Evolutionary conservation across 2,113 vertebrate genomes (phyloP), one percentile per base, ranked within the genome.

Genomic region (Micromys minutus): DNA sequence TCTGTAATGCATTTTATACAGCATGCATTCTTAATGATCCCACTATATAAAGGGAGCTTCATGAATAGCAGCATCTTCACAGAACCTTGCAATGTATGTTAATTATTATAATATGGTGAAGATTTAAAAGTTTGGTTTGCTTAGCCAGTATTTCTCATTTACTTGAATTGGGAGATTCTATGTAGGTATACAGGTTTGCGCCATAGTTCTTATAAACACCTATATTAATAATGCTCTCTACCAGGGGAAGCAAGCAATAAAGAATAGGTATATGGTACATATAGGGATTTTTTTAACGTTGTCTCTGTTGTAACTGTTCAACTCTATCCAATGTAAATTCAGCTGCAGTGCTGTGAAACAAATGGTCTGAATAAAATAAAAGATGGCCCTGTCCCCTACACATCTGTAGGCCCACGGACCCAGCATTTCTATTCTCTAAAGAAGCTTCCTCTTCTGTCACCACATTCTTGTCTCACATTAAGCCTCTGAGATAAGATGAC

Each of bases 271-370:
- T 39, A 4, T 39, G 3, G 22, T 8, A 47, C 34, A 1, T 19
- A 5, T 15, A 4, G 4, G 31, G 85, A 4, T 36, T 42, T 31
- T 85, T 34, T 21, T n/a, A n/a, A 6, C 0, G 0, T 2, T 5
- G 39, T 31, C 24, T 90, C 39, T 83, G 45, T 57, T 19, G 0
- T 31, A n/a, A 1, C 24, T 26, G 0, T 26, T 71, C 29, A 22
- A 0, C 69, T 76, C 15, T 16, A 22, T 12, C 26, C 17, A 12
- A 1, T 26, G 29, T 1, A 3, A 90, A 95, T 29, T 61, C 45
- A 39, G 39, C 39, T 39, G 0, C 5, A 21, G 69, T 0, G 1
- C 5, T 5, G 1, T 3, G 0, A 9, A 71, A 31, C 24, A 59
- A 21, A 26, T 1, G 2, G 63, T 26, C 12, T 77, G 15, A 26